A percentile compares a stretch with the other conserved stretches of the same genome.
phyloP scores from a whole-genome alignment of 2,113 vertebrate genomes.

The Ursus arctos region DNA sequence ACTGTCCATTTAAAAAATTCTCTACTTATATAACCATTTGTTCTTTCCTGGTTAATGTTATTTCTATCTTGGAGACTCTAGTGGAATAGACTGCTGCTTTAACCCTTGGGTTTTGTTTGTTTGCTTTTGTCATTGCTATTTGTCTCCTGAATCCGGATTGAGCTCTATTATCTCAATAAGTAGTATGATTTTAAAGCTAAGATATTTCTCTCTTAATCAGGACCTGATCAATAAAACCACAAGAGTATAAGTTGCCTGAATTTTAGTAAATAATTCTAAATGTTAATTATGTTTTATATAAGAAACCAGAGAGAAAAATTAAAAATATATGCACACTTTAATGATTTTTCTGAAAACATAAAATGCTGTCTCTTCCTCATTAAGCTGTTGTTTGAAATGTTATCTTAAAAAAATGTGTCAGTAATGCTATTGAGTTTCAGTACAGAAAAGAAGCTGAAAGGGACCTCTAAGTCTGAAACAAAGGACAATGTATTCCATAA shows the following conservation, averaged over 20 bases:
- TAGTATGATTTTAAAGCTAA: not conserved
- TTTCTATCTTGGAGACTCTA: not conserved
- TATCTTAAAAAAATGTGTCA: not conserved
- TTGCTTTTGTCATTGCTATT: not conserved
- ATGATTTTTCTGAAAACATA: not conserved
- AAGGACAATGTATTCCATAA: not conserved
- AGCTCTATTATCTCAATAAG: not conserved
- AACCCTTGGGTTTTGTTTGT: not conserved
- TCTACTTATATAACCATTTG: not conserved
- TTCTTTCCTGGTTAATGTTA: not conserved
- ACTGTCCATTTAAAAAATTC: not conserved
- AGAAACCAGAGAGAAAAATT: not conserved
- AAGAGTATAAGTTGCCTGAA: not conserved
- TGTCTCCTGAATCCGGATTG: not conserved
- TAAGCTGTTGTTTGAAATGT: not conserved
- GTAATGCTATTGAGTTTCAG: not conserved
- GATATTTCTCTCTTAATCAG: not conserved
- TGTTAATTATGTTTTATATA: not conserved
- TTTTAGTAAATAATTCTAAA: not conserved
- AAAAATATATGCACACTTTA: not conserved
- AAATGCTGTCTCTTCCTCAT: not conserved
- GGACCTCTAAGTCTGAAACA: not conserved
- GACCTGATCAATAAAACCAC: not conserved
- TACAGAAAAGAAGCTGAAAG: not conserved
- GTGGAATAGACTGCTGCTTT: not conserved